Base-by-base conservation (phyloP, 2,113 vertebrate genomes). In the Datnioides undecimradiatus region DNA sequence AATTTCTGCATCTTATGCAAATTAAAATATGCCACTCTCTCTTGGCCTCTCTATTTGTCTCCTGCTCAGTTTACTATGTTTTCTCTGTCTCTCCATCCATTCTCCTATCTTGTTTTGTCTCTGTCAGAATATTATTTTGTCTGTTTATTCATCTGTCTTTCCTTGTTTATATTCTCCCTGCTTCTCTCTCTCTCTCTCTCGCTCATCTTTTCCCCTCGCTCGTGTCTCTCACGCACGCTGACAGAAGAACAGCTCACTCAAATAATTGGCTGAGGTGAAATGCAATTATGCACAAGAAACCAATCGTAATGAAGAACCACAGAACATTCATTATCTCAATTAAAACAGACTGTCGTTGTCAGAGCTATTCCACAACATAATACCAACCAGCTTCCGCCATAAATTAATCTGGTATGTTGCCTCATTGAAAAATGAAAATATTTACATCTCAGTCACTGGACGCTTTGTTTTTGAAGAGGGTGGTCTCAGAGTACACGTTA, bases 1-100 rank as follows among this genome's bases (percentile, higher is more conserved):
- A 87, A 91, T 93, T 87, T 79, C 27, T 8, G 81, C 69, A 88
- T 88, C 85, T 88, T 76, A 82, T 87, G 88, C 78, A 87, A 89
- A 92, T 90, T 71, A 83, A 83, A 79, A 74, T 84, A 73, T 57
- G 82, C 73, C 77, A 76, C 63, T 90, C 76, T 86, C 49, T 73
- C 71, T 73, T 57, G 38, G 62, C 63, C 29, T 55, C 66, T 84
- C 43, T 69, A 82, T 87, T 84, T 60, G 41, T 82, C 80, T 87
- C 66, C 31, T 52, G 46, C 72, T 87, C n/a, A 17, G 54, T 60
- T 77, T 74, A 38, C 55, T 25, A 19, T 14, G 49, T 75, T 73
- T 45, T 38, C 57, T 49, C 54, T 54, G 13, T 34, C 21, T 70
- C 17, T 74, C 13, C 33, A 11, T 72, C 25, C 38, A 8, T 59